Conservation (phyloP, 2,888 invertebrate genomes). For the Lithophane semibrunnea region DNA sequence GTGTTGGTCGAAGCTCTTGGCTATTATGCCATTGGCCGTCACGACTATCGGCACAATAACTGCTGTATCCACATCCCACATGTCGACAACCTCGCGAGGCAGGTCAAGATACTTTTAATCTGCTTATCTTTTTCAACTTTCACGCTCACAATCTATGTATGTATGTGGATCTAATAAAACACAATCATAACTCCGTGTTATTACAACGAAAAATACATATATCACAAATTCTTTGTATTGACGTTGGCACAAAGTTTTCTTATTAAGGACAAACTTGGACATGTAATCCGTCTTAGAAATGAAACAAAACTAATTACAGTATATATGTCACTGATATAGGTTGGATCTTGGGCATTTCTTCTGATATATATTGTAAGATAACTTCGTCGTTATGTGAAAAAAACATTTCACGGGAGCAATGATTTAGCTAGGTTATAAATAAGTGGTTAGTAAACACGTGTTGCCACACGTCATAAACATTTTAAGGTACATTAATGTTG, state of each 20-base stretch:
- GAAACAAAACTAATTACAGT: conserved; percentile 70
- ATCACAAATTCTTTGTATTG: conserved; percentile 48
- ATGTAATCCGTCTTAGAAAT: conserved; percentile 73
- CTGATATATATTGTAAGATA: conserved; percentile 3
- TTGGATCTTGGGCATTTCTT: conserved; percentile 16
- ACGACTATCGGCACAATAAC: too few species aligned
- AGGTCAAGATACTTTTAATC: too few species aligned
- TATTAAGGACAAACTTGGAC: conserved; percentile 66
- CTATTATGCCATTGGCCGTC: too few species aligned
- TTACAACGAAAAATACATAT: conserved; percentile 18
- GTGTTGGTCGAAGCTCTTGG: too few species aligned
- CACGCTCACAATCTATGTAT: too few species aligned
- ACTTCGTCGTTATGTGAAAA: not conserved
- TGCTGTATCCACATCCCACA: too few species aligned
- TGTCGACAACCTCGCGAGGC: too few species aligned
- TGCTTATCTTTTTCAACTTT: too few species aligned
- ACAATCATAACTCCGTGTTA: conserved; percentile 10
- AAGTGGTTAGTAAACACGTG: too few species aligned
- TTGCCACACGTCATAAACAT: too few species aligned
- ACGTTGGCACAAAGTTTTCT: conserved; percentile 57
- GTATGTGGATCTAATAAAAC: not conserved
- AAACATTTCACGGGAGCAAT: not conserved
- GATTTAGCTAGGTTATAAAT: too few species aligned
- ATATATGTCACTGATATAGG: conserved; percentile 52
- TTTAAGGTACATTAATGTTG: too few species aligned